Base-by-base conservation (phyloP, 2,888 invertebrate species). In the Pheosia tremula region DNA sequence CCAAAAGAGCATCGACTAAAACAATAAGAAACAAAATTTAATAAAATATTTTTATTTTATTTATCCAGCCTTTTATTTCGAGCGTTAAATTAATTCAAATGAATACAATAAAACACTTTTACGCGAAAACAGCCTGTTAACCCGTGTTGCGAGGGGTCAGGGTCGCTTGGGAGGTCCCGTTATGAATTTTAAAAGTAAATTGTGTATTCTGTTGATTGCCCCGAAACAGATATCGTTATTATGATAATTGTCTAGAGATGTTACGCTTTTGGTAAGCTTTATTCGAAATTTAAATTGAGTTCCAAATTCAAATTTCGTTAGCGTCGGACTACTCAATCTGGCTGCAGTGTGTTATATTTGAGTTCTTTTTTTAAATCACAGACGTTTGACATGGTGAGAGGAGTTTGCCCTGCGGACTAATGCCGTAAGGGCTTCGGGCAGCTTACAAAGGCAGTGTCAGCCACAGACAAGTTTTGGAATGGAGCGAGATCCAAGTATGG, bases 161-260 rank as follows among this genome's bases (percentile, higher is more conserved):
- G 66, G 66, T 60, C 63, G 56, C 41, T 56, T 64, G 62, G 45
- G 57, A 59, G 63, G 55, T 49, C 63, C 58, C 66, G 67, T 72
- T 74, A 69, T 70, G 77, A 79, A 79, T 77, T 71, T 76, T 65
- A 73, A 75, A 69, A 72, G 67, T 66, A 66, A 74, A 75, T 78
- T 77, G 66, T 73, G 64, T 74, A 77, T 77, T 79, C 73, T 64
- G 67, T 65, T 72, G 69, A 71, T 73, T 64, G 66, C 56, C 62
- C 67, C 49, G 64, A 68, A 79, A 71, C 65, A 67, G 67, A 71
- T 73, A 71, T 71, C 66, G 67, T 72, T 72, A 70, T 78, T 71
- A 66, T 65, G 60, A 72, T 71, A 72, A 67, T 67, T 61, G 60
- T 69, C 62, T 56, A 10, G 59, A 64, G 58, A 66, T 53, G 55